These are phyloP conservation scores for Troides aeacus DNA, from an alignment of 2,888 invertebrate genomes.

Conservation along the genomic window DNA sequence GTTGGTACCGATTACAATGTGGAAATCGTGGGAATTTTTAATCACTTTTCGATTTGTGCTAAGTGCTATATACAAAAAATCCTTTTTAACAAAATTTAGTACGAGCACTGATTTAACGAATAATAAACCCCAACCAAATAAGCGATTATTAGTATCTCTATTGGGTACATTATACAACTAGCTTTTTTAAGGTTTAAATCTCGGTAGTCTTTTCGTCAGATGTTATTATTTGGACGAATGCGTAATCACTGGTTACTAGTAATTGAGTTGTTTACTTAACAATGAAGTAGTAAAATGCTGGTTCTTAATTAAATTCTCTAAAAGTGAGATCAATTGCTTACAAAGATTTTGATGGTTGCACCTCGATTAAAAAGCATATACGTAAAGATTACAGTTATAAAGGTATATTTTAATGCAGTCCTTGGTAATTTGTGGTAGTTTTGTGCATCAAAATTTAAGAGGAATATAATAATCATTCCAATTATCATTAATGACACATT, in stretches of 20 bases:
- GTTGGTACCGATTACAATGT: slow-evolving; percentile 54
- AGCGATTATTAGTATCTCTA: neutral
- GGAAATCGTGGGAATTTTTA: slow-evolving; percentile 58
- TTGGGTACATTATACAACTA: no score
- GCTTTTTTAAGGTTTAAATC: neutral
- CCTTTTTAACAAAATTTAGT: neutral
- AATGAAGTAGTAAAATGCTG: neutral
- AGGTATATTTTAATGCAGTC: neutral
- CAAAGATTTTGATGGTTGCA: neutral
- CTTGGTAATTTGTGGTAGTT: neutral
- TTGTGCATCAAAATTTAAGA: slow-evolving; percentile 34
- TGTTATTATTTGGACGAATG: neutral
- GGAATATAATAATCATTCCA: slow-evolving; percentile 65
- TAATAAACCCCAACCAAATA: neutral
- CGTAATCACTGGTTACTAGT: neutral
- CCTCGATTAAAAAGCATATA: neutral
- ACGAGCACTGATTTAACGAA: neutral
- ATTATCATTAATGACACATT: slow-evolving; percentile 77
- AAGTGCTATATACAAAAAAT: neutral
- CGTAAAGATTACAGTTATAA: neutral
- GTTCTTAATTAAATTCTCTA: neutral
- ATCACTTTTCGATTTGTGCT: slow-evolving; percentile 62
- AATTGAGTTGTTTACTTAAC: neutral
- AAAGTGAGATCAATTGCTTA: neutral
- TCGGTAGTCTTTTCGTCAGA: neutral